Base-by-base conservation (phyloP, 2,113 vertebrate species). In the Butorides virescens region DNA sequence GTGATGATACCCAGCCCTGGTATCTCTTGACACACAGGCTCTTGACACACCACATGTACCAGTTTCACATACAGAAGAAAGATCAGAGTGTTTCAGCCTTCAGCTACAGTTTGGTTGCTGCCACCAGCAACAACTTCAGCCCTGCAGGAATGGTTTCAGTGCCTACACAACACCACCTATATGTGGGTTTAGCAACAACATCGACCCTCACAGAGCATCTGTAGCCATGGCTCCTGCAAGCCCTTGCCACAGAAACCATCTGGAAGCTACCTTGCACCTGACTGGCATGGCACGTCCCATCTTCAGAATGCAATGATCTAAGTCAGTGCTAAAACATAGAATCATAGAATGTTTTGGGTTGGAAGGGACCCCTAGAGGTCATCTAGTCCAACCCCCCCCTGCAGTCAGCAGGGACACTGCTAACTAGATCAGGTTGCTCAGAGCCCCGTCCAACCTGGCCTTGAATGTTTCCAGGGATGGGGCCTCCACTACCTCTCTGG, bases 141-240 rank as follows among this genome's bases (percentile, higher is more conserved):
- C 26, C 53, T 30, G 6, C 0, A 4, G 62, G 27, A 72, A 9
- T 11, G 61, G 37, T 49, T 68, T 20, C 53, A 21, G 36, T 30
- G 47, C 37, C 56, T 36, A 22, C 32, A 25, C 1, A 4, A 8
- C 1, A 7, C 5, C 53, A 46, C 61, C 56, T 49, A 32, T 1
- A 10, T 0, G 1, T 20, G 55, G 52, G 15, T 6, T 67, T 11
- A 56, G 37, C 89, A 76, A 3, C 0, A 4, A 11, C 46, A 44
- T 0, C 0, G 2, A 29, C 39, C 37, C 58, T 68, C 49, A 22
- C 0, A 68, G 58, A 42, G 53, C 49, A 25, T 2, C 39, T 53
- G 79, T 0, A 75, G 82, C 39, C 59, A n/a, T 0, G 0, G 10
- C 0, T 62, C 32, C 52, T 55, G 66, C 71, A 32, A n/a, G 23